These are phyloP conservation scores for Psettodes erumei DNA, from an alignment of 2,113 vertebrate genomes.

Conservation along the genomic window DNA sequence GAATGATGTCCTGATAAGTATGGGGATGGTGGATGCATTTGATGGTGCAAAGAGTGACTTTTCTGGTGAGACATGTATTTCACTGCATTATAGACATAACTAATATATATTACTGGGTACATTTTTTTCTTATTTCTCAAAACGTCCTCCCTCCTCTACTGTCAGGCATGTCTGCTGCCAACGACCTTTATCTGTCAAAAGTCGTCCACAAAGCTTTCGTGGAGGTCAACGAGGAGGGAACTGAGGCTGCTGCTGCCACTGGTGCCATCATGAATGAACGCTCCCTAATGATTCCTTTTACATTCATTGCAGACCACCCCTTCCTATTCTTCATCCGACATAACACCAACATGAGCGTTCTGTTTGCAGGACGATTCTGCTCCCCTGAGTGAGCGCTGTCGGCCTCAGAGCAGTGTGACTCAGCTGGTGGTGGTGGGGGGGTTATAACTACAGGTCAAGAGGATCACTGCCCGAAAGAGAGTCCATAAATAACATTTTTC, in stretches of 20 bases:
- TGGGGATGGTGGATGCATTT: slow-evolving; percentile 90
- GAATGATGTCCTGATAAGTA: slow-evolving; percentile 74
- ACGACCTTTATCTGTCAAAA: slow-evolving; percentile 85
- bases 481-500: neutral
- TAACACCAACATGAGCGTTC: slow-evolving; percentile 81
- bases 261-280: slow-evolving; percentile 76
- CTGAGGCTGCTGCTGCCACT: slow-evolving; percentile 87
- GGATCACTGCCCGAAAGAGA: neutral
- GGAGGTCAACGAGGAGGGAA: slow-evolving; percentile 92
- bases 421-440: neutral
- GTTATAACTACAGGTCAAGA: too few species aligned
- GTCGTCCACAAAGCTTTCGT: slow-evolving; percentile 90
- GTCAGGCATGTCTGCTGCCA: slow-evolving; percentile 84
- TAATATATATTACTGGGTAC: neutral
- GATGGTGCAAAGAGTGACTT: slow-evolving; percentile 77
- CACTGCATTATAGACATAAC: neutral
- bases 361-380: slow-evolving; percentile 87
- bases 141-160: neutral
- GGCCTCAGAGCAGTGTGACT: neutral
- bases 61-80: slow-evolving; percentile 53
- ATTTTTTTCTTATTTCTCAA: neutral
- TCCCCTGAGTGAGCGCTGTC: slow-evolving; percentile 76
- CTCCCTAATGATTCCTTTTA: slow-evolving; percentile 51
- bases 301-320: slow-evolving; percentile 89
- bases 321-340: slow-evolving; percentile 91